These are phyloP conservation scores for Microvelia longipes DNA, from an alignment of 1,140 invertebrate genomes.

Conservation along the genomic window DNA sequence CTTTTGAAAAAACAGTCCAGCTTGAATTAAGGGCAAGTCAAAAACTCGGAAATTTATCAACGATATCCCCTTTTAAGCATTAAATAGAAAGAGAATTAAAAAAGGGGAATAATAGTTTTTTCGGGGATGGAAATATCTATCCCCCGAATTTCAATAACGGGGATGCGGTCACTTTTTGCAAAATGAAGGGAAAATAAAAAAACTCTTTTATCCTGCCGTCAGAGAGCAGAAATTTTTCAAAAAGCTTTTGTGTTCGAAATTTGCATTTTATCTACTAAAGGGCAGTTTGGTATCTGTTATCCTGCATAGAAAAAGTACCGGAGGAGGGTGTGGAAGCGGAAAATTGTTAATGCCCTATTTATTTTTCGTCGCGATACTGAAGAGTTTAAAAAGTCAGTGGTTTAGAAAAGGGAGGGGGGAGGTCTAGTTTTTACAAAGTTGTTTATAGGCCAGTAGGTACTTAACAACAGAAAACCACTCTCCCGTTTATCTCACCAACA, in stretches of 20 bases:
- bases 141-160: too few species aligned
- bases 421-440: neutral
- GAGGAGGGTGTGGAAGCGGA: neutral
- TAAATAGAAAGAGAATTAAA: neutral
- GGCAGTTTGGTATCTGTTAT: neutral
- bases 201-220: neutral
- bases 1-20: neutral
- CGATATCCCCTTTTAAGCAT: neutral
- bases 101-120: too few species aligned
- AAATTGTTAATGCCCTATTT: neutral
- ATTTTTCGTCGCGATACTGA: neutral
- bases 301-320: neutral
- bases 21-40: neutral
- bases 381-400: too few species aligned
- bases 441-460: neutral
- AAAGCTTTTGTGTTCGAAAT: neutral
- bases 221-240: neutral
- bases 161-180: neutral
- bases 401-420: too few species aligned
- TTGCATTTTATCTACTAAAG: neutral
- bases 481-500: neutral
- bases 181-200: neutral
- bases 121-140: too few species aligned
- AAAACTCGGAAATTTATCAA: neutral
- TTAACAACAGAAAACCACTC: neutral